A percentile compares a stretch with the other conserved stretches of the same genome.
These are phyloP conservation scores for Scaptomyza cyrtandrae DNA, from an alignment of 2,888 invertebrate species.

Conservation along the genomic window DNA sequence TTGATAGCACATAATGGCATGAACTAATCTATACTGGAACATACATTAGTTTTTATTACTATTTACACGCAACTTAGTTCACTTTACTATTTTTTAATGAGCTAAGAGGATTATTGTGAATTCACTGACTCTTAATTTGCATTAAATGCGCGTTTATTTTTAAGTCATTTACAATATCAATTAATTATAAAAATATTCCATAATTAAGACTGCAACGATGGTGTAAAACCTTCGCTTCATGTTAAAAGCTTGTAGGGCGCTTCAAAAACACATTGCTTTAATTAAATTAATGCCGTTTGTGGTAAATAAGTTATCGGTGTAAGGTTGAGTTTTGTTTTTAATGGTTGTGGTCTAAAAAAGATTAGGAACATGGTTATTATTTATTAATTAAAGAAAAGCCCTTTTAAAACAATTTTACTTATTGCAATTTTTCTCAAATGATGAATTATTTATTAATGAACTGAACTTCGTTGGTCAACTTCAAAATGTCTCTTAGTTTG, in stretches of 20 bases:
- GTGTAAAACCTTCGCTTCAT: not conserved
- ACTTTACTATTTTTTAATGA: slow-evolving; percentile 2
- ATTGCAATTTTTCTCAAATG: not conserved
- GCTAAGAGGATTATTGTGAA: slow-evolving; percentile 1
- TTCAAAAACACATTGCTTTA: not conserved
- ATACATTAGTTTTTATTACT: slow-evolving; percentile 2
- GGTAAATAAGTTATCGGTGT: not conserved
- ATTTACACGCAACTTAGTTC: not conserved
- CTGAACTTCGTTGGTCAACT: slow-evolving; percentile 20
- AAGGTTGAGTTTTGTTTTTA: not conserved
- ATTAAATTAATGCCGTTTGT: not conserved
- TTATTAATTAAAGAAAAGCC: not conserved
- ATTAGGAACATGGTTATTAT: not conserved
- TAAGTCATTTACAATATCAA: not conserved
- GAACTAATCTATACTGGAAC: slow-evolving; percentile 8
- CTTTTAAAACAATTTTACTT: not conserved
- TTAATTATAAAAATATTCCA: not conserved
- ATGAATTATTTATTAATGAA: slow-evolving; percentile 17
- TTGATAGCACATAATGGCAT: not conserved
- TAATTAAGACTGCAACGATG: not conserved
- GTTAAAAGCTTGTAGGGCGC: not conserved
- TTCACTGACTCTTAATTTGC: slow-evolving; percentile 3
- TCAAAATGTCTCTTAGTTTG: slow-evolving; percentile 18
- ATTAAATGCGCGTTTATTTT: not conserved
- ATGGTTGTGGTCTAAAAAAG: not conserved